Base-by-base conservation (phyloP, 1,140 invertebrate species). In the Sarcophaga peregrina region DNA sequence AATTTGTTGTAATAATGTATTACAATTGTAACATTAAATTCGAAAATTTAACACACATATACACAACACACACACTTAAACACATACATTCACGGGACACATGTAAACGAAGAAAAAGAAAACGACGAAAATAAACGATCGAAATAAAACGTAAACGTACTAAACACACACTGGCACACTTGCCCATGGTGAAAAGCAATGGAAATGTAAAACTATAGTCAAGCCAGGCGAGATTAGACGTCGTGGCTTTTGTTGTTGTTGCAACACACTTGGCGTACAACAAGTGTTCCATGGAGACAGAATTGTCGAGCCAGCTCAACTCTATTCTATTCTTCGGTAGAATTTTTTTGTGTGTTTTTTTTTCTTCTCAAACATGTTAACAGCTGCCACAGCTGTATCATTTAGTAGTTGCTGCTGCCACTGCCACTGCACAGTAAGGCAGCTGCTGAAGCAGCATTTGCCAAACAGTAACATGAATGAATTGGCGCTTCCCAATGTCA, bases 1-100 rank as follows among this genome's bases (percentile, higher is more conserved):
- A 78, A 78, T 78, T 78, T 78, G 75, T 78, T 78, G 47, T 78
- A 78, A 78, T 78, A 75, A 75, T 37, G 17, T 72, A 74, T 50
- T 20, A 78, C 75, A 78, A 78, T 78, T 50, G 75, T 25, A 78
- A 20, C 75, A 78, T 50, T 68, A 68, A 68, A 68, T 68, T 68
- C n/a, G 62, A 68, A 68, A 68, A 68, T 68, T 68, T 68, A 68
- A 68, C 62, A 68, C 62, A 68, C 62, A 17, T 20, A 68, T n/a
- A n/a, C n/a, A n/a, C n/a, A n/a, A 68, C 58, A 68, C 58, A 15
- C 58, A 68, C n/a, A 68, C n/a, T 17, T 0, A 17, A 17, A 15
- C 54, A n/a, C 54, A 15, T 2, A 0, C 0, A 20, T 9, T 13
- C 54, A 58, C 52, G 6, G 10, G n/a, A 52, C 7, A 68, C 62